These are phyloP conservation scores for Calosoma granatense DNA, from an alignment of 1,140 invertebrate species.

Conservation along the genomic window DNA sequence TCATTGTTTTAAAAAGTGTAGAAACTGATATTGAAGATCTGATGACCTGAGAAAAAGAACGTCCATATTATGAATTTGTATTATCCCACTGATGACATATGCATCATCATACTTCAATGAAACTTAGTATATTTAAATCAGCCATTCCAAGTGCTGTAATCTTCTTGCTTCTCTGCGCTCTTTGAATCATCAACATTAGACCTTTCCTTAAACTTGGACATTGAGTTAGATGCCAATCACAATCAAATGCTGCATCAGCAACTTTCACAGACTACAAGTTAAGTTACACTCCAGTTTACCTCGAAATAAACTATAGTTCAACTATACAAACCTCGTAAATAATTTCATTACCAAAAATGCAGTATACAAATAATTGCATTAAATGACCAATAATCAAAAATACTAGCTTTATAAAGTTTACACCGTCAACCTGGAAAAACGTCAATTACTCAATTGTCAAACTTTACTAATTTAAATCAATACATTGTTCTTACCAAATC, in stretches of 20 bases:
- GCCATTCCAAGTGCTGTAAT: constrained; percentile 1
- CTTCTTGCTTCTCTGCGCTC: not conserved
- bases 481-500: not conserved
- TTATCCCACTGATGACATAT: too few relatives aligned
- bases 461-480: too few relatives aligned
- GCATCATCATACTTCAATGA: not conserved
- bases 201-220: not conserved
- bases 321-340: not conserved
- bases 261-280: not conserved
- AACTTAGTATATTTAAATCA: constrained; percentile 2
- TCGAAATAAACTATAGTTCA: not conserved
- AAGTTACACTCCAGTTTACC: too few relatives aligned
- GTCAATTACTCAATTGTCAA: not conserved
- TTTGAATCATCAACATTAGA: not conserved
- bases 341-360: not conserved
- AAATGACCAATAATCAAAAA: constrained; percentile 4
- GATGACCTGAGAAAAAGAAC: not conserved
- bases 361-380: not conserved
- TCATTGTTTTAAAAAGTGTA: not conserved
- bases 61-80: too few relatives aligned
- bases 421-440: not conserved
- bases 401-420: not conserved
- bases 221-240: not conserved
- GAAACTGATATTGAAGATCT: not conserved
- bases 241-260: not conserved